phyloP scores from a whole-genome alignment of 2,113 vertebrate genomes.

The Pseudolaguvia tuberculata region DNA sequence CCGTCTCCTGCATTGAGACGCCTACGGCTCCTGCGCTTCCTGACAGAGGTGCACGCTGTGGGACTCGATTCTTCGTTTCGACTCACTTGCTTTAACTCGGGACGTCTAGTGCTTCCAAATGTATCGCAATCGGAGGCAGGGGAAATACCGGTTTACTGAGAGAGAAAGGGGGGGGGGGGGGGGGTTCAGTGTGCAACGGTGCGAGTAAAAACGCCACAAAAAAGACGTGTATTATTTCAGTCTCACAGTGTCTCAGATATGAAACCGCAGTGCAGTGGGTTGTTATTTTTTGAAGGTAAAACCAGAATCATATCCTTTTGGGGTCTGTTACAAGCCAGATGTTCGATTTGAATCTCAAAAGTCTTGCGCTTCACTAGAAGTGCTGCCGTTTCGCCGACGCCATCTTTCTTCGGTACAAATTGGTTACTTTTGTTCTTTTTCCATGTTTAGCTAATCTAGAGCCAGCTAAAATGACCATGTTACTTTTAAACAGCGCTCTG shows the following conservation, averaged over 20 bases:
- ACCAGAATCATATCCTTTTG: background rate
- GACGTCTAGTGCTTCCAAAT: background rate
- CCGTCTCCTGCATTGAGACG: background rate
- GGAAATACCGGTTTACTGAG: background rate
- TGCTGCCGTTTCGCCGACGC: no score
- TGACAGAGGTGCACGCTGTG: constrained; percentile 12
- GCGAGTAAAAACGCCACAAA: constrained; percentile 3
- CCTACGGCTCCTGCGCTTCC: constrained; percentile 13
- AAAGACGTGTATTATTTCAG: background rate
- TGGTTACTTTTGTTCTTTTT: no score
- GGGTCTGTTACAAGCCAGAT: background rate
- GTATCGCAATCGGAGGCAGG: background rate
- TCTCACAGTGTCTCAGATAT: background rate
- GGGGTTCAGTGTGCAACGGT: background rate
- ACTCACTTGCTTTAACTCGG: background rate
- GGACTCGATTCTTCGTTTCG: background rate
- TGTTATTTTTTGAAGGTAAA: background rate
- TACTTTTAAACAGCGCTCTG: no score
- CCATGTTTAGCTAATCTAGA: no score
- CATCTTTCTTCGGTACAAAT: no score
- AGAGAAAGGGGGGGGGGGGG: background rate
- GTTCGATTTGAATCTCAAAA: background rate
- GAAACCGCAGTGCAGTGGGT: constrained; percentile 5
- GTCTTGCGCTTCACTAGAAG: background rate
- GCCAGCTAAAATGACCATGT: no score